Evolutionary conservation across 2,888 invertebrate genomes (phyloP).

Genomic region (Lasioglossum lativentre): DNA sequence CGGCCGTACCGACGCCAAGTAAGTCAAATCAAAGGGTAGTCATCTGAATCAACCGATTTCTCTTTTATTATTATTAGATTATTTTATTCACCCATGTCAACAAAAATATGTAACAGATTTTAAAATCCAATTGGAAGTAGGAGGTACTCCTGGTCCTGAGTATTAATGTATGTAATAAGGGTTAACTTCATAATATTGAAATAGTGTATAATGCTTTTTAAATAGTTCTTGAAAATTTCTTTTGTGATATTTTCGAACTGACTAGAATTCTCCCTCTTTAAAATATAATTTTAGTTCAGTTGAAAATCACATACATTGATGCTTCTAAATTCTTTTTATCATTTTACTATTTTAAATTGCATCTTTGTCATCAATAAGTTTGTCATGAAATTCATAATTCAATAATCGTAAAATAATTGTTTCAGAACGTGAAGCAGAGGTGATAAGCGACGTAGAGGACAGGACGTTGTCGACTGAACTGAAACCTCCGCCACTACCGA

Average conservation of each 20-base stretch:
- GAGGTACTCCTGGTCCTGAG: too few relatives aligned
- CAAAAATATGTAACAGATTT: not conserved
- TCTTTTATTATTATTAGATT: not conserved
- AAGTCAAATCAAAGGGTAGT: conserved; percentile 40
- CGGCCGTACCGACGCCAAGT: conserved; percentile 73
- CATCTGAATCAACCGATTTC: not conserved
- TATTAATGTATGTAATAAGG: too few relatives aligned
- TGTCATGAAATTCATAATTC: not conserved
- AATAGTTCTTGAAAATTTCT: not conserved
- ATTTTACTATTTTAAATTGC: not conserved
- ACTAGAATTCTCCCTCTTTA: not conserved
- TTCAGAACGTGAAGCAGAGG: conserved; percentile 9
- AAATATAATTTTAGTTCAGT: not conserved
- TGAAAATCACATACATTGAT: not conserved
- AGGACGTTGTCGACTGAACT: conserved; percentile 73
- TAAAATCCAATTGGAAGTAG: too few relatives aligned
- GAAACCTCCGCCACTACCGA: conserved; percentile 73
- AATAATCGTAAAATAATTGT: not conserved
- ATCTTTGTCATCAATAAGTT: not conserved
- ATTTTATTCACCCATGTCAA: not conserved
- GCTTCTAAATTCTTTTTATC: not conserved
- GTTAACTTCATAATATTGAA: not conserved
- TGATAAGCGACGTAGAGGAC: conserved; percentile 5
- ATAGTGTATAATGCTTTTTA: not conserved
- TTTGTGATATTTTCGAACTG: not conserved